These are phyloP conservation scores for Tachycineta bicolor DNA, from an alignment of 2,113 vertebrate genomes.

Conservation along the genomic window DNA sequence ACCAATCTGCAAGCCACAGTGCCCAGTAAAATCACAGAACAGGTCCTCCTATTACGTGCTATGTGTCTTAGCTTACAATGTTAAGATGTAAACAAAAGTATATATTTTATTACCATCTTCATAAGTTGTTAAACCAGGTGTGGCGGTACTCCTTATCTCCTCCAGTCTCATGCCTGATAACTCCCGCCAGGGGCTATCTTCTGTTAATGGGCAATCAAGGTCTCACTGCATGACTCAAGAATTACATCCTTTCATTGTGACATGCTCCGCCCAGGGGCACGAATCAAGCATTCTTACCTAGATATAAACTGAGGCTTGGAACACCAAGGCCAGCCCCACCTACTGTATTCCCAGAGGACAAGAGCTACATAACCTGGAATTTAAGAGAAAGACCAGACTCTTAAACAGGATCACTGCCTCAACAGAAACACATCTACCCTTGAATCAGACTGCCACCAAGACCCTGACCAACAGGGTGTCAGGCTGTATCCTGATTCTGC, in stretches of 20 bases:
- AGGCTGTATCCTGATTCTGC: not conserved
- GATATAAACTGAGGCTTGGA: not conserved
- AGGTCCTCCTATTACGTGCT: not conserved
- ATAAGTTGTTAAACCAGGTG: too few species aligned
- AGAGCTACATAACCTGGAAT: not conserved
- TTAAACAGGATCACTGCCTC: not conserved
- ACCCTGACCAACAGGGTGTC: not conserved
- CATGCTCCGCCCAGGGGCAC: rapidly evolving
- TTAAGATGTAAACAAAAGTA: not conserved
- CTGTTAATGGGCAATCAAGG: too few species aligned
- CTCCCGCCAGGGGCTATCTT: too few species aligned
- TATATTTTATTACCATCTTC: not conserved
- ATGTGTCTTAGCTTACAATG: not conserved
- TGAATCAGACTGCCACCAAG: not conserved
- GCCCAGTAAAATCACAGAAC: not conserved
- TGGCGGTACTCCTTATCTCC: not conserved
- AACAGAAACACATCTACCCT: not conserved
- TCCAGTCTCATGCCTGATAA: not conserved
- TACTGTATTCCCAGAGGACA: not conserved
- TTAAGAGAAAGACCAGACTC: not conserved
- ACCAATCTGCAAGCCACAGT: not conserved
- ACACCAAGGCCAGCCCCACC: not conserved
- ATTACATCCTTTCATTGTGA: not conserved
- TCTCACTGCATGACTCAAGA: not conserved
- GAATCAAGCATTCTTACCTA: not conserved